phyloP scores from a whole-genome alignment of 2,113 vertebrate species.

The Telmatochromis sp. region DNA sequence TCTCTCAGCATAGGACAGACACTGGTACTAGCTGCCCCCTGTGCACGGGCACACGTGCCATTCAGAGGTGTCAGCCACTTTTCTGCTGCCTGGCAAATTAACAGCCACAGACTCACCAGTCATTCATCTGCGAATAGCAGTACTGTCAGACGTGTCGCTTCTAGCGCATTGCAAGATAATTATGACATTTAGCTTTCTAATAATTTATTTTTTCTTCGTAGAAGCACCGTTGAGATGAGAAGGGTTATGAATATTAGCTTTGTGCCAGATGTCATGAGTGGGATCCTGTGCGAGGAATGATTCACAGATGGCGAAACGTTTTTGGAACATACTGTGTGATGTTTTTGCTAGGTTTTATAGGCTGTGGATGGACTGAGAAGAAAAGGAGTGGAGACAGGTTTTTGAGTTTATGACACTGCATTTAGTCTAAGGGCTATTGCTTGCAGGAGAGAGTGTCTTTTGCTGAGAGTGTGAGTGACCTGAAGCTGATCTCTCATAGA shows the following conservation, averaged over 20 bases:
- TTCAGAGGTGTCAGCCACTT: conserved; percentile 79
- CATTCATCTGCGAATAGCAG: conserved; percentile 73
- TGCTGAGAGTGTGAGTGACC: conserved; percentile 77
- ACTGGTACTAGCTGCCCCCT: conserved; percentile 77
- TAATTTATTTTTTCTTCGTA: background rate
- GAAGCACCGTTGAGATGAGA: background rate
- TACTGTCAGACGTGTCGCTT: conserved; percentile 38
- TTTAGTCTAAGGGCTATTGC: conserved; percentile 75
- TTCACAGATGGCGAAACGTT: conserved; percentile 75
- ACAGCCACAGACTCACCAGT: conserved; percentile 74
- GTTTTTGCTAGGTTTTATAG: conserved; percentile 82
- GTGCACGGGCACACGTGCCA: conserved; percentile 27
- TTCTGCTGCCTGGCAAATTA: conserved; percentile 83
- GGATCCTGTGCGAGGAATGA: conserved; percentile 73
- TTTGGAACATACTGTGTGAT: conserved; percentile 82
- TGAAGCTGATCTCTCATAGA: conserved; percentile 80
- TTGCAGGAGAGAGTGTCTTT: conserved; percentile 60
- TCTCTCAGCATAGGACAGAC: conserved; percentile 11
- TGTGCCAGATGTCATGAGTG: conserved; percentile 71
- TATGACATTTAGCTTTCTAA: conserved; percentile 50
- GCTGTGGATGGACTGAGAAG: conserved; percentile 75
- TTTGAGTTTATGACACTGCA: conserved; percentile 72
- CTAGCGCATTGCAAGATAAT: conserved; percentile 10
- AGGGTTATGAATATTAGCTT: conserved; percentile 54
- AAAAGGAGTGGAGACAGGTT: conserved; percentile 71